Base-by-base conservation (phyloP, 2,113 vertebrate species). In the Catharus minimus region DNA sequence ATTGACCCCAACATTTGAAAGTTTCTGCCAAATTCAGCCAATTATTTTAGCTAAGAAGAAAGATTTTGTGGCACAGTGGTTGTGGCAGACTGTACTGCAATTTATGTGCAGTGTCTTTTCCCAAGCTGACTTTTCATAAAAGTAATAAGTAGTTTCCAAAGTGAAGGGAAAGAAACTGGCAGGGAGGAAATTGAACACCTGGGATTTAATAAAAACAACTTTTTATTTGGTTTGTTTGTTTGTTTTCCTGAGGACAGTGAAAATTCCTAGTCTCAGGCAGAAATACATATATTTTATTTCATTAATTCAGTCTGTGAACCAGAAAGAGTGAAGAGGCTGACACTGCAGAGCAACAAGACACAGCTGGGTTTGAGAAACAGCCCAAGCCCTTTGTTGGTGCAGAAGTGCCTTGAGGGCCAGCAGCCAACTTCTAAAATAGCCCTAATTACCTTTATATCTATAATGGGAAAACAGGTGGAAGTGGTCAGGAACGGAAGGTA, bases 1-100 rank as follows among this genome's bases (percentile, higher is more conserved):
- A 74, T 43, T 0, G 0, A 60, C 4, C 2, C 19, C 21, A 30
- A 0, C 0, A 2, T 52, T 64, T 39, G 43, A 30, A 91, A 67
- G 4, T 33, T 78, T 84, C 90, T 84, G 39, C 21, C 73, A 89
- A 78, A 84, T 47, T 65, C 71, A 82, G 44, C 2, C n/a, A 64
- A 47, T 41, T 66, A 72, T 84, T 81, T 52, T 39, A 65, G 69
- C 21, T 67, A 60, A 89, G 74, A 67, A 58, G 72, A 55, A 69
- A 50, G 12, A 36, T 30, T 73, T 60, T 78, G 13, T 60, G 64
- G 44, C 32, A 22, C n/a, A 67, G 62, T 28, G 55, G 32, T 66
- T 44, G 41, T 79, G 71, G 44, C 53, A 92, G 82, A 89, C 24
- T 52, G 49, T 33, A 53, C 26, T 38, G 58, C n/a, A 76, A 61